Conservation (phyloP, 30 jellyfish, hydroid and myxozoan species). For the Euphysa ruthae region DNA sequence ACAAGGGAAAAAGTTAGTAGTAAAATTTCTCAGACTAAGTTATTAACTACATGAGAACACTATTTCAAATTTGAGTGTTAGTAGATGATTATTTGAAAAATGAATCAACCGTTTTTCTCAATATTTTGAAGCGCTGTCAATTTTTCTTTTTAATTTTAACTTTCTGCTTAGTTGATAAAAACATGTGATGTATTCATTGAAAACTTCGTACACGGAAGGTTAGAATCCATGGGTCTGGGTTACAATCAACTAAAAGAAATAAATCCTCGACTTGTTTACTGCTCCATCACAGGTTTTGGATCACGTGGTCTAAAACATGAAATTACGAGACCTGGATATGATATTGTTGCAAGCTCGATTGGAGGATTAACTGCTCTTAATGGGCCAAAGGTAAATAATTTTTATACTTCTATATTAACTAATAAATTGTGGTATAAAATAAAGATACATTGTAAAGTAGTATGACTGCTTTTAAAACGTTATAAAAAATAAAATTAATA, state of each 20-base stretch:
- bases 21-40: too few relatives aligned
- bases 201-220: constrained; percentile 75
- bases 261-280: constrained; percentile 54
- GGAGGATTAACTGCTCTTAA: constrained; percentile 88
- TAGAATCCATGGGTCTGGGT: constrained; percentile 75
- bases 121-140: background rate
- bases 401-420: too few relatives aligned
- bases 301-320: constrained; percentile 82
- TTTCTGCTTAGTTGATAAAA: constrained; percentile 53
- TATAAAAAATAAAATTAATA: too few relatives aligned
- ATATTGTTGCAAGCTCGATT: constrained; percentile 81
- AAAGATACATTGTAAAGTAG: too few relatives aligned
- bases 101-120: too few relatives aligned
- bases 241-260: constrained; percentile 47
- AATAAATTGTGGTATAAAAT: too few relatives aligned
- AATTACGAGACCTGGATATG: constrained; percentile 82
- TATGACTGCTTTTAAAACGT: too few relatives aligned
- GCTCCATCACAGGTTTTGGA: constrained; percentile 91
- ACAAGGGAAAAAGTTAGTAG: too few relatives aligned
- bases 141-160: background rate
- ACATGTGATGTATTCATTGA: constrained; percentile 84
- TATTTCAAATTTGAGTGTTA: too few relatives aligned
- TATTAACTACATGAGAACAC: too few relatives aligned
- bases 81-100: too few relatives aligned
- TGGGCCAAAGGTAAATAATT: constrained; percentile 51